Conservation (phyloP, 2,797 vertebrate species). For the Uromys caudimaculatus region DNA sequence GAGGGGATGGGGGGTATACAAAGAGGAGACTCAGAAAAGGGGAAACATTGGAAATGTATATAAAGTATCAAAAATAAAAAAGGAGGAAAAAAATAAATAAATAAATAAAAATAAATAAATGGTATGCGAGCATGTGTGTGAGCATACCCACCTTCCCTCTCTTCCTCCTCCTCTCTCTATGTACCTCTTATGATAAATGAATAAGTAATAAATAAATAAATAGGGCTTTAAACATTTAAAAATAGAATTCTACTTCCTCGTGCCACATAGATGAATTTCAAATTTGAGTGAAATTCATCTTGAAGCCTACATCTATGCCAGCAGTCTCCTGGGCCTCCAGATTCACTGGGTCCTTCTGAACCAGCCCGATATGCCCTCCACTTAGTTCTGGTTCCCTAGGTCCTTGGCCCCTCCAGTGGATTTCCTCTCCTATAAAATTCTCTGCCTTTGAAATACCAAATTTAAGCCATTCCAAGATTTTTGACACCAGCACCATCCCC, state of each 20-base stretch:
- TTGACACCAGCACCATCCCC: background rate
- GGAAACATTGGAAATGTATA: no score
- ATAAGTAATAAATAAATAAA: background rate
- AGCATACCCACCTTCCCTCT: background rate
- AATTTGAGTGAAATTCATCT: background rate
- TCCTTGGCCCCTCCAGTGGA: background rate
- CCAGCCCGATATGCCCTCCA: rapidly evolving
- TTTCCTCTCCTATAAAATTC: background rate
- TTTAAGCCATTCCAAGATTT: background rate
- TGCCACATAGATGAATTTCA: background rate
- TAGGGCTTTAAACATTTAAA: background rate
- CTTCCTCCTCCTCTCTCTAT: background rate
- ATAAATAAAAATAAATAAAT: no score
- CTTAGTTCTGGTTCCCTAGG: background rate
- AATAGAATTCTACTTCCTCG: background rate
- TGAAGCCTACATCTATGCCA: background rate
- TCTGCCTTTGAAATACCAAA: background rate
- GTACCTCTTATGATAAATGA: no score
- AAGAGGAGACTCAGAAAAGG: no score
- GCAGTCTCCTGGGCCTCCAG: background rate
- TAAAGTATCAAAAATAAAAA: no score
- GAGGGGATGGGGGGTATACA: no score
- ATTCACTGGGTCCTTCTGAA: background rate
- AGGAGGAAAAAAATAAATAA: no score
- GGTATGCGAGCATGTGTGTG: background rate